These are phyloP conservation scores for Sabatieria punctata DNA, from an alignment of 2,888 invertebrate species.

Conservation along the genomic window DNA sequence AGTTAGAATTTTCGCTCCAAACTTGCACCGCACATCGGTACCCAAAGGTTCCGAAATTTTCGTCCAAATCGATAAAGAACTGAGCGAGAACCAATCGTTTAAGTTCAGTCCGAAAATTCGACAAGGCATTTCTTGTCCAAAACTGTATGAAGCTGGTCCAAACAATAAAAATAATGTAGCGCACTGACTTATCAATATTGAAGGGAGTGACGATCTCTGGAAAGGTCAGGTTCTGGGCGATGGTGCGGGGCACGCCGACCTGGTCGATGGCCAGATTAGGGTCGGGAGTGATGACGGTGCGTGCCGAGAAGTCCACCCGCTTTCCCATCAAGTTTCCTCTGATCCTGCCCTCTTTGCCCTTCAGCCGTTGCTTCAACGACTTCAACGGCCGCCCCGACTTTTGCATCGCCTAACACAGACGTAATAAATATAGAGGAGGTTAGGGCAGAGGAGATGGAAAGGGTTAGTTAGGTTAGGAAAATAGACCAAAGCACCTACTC, in stretches of 20 bases:
- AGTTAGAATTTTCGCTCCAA: too few relatives aligned
- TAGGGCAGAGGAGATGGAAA: too few relatives aligned
- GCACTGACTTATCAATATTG: constrained; percentile 70
- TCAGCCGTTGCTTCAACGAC: constrained; percentile 79
- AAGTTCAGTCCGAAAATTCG: too few relatives aligned
- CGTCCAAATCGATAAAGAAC: too few relatives aligned
- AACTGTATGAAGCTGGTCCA: too few relatives aligned
- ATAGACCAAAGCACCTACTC: constrained; percentile 13
- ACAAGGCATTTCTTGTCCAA: too few relatives aligned
- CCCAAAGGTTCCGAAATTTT: too few relatives aligned
- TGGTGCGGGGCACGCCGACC: constrained; percentile 91
- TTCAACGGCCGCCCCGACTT: constrained; percentile 97
- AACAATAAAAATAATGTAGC: neutral
- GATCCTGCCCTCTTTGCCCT: constrained; percentile 97
- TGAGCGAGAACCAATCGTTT: too few relatives aligned
- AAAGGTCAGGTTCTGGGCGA: constrained; percentile 96
- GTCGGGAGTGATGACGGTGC: constrained; percentile 60
- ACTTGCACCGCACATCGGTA: too few relatives aligned
- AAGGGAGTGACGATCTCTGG: constrained; percentile 98
- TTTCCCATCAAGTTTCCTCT: constrained; percentile 99
- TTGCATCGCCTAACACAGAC: constrained; percentile 86
- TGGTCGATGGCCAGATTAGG: constrained; percentile 56
- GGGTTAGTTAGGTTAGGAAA: neutral
- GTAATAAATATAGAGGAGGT: constrained; percentile 41
- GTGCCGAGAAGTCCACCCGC: constrained; percentile 96